Conservation (phyloP, 2,797 vertebrate genomes). For the Sebastes alutus region DNA sequence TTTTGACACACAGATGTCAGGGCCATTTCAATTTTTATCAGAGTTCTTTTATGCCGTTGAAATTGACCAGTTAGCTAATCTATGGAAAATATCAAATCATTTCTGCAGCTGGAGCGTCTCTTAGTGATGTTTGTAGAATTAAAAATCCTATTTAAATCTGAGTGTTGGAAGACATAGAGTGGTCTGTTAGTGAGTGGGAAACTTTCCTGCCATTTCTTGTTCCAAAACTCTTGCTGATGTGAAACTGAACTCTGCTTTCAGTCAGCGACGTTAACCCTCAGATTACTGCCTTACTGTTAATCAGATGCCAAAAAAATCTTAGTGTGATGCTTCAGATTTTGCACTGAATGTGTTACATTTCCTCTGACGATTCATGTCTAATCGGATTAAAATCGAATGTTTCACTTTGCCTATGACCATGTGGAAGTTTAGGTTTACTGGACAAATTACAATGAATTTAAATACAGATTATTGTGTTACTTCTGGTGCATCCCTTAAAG, state of each 20-base stretch:
- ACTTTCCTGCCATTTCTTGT: slow-evolving; percentile 3
- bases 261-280: background rate
- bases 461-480: background rate
- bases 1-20: background rate
- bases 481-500: background rate
- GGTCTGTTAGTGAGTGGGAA: background rate
- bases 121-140: slow-evolving; percentile 5
- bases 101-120: background rate
- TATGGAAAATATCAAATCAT: background rate
- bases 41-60: background rate
- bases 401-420: background rate
- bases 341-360: slow-evolving; percentile 6
- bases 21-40: background rate
- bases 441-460: background rate
- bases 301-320: slow-evolving; percentile 32
- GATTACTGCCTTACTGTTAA: slow-evolving; percentile 41
- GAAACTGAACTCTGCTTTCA: background rate
- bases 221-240: background rate
- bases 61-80: background rate
- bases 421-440: background rate
- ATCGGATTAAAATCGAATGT: slow-evolving; percentile 1
- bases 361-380: background rate
- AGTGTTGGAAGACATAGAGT: background rate
- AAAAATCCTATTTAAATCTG: background rate
- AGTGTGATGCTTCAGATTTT: background rate